phyloP scores from a whole-genome alignment of 1,140 invertebrate species.

The Whitmania pigra region DNA sequence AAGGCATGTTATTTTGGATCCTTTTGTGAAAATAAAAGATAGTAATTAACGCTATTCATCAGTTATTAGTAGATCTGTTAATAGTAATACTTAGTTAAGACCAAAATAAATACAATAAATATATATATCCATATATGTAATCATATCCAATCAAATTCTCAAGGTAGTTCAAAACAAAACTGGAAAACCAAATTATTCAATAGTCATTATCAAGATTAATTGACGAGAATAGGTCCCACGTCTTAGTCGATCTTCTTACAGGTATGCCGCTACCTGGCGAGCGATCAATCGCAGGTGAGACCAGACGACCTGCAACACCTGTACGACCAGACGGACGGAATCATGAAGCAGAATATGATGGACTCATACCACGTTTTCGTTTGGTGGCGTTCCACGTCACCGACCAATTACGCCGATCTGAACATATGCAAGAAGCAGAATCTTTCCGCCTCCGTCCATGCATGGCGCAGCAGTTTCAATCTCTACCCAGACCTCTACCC shows the following conservation, averaged over 20 bases:
- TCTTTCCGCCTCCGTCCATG: background rate
- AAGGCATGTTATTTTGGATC: background rate
- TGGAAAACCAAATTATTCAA: no score
- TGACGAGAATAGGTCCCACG: no score
- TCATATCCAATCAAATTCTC: no score
- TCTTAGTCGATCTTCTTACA: background rate
- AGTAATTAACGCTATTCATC: no score
- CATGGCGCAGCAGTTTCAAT: background rate
- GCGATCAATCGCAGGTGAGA: background rate
- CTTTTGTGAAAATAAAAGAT: no score
- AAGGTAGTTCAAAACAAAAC: no score
- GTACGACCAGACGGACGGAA: background rate
- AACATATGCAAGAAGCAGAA: slow-evolving; percentile 6
- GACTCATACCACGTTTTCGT: background rate
- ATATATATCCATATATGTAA: no score
- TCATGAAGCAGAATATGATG: background rate
- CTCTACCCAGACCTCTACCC: background rate
- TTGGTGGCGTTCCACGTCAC: background rate
- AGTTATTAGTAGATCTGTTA: no score
- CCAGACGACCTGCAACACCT: slow-evolving; percentile 1
- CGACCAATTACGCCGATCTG: background rate
- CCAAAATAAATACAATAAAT: no score
- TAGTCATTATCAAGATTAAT: no score
- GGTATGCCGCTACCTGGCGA: slow-evolving; percentile 1
- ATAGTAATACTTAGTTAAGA: no score